A percentile compares a stretch with the other conserved stretches of the same genome.
These are phyloP conservation scores for Poecilia gillii DNA, from an alignment of 2,797 vertebrate species.

Conservation along the genomic window DNA sequence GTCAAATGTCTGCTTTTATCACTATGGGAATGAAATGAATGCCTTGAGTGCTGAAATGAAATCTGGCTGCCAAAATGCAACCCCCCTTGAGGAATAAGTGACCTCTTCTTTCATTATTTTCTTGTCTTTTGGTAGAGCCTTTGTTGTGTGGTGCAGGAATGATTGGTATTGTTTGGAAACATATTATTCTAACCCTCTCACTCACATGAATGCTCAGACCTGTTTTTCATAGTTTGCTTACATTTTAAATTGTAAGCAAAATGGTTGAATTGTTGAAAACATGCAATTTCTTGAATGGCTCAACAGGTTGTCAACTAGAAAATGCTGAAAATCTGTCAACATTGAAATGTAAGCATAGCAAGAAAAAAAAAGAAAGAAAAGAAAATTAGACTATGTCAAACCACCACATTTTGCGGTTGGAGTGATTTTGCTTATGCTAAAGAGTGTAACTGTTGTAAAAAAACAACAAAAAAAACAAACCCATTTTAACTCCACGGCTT, in stretches of 20 bases:
- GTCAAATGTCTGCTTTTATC: conserved; percentile 29
- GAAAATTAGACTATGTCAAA: not conserved
- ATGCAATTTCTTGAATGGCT: not conserved
- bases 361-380: no score
- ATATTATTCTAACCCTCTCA: not conserved
- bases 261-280: not conserved
- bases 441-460: not conserved
- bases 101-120: conserved; percentile 52
- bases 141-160: not conserved
- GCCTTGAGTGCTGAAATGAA: conserved; percentile 55
- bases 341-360: not conserved
- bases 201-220: not conserved
- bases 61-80: conserved; percentile 52
- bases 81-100: conserved; percentile 46
- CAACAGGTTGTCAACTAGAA: not conserved
- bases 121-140: not conserved
- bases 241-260: not conserved
- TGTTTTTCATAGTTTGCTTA: not conserved
- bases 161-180: not conserved
- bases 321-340: not conserved
- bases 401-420: not conserved
- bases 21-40: conserved; percentile 44
- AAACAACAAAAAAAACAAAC: no score
- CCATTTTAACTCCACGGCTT: not conserved
- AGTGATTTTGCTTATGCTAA: not conserved